Conservation (phyloP, 2,888 invertebrate species). For the Tipula unca region DNA sequence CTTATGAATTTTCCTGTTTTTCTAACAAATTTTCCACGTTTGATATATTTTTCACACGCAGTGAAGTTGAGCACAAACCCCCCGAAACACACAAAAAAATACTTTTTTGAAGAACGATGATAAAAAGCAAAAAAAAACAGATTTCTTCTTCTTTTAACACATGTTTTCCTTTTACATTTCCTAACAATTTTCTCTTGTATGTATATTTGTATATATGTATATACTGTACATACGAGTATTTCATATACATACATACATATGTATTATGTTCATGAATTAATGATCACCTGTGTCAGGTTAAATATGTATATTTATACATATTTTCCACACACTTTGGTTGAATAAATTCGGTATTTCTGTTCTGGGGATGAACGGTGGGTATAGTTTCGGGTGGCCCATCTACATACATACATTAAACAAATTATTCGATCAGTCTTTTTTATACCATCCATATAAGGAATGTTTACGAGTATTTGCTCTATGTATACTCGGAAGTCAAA, state of each 20-base stretch:
- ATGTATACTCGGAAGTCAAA: not conserved
- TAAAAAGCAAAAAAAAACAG: not conserved
- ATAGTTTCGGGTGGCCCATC: not conserved
- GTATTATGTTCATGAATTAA: not conserved
- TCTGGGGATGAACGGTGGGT: not conserved
- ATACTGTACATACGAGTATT: too few species aligned
- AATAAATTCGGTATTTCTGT: not conserved
- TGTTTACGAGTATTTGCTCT: too few species aligned
- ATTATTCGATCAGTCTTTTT: not conserved
- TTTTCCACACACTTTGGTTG: not conserved
- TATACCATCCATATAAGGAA: not conserved
- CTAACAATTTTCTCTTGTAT: not conserved
- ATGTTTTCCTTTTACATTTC: not conserved
- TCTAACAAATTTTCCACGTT: not conserved
- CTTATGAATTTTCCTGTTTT: not conserved
- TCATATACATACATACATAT: not conserved
- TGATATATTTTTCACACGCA: not conserved
- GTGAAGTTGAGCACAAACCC: not conserved
- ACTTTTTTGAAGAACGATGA: not conserved
- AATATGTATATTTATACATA: conserved; percentile 8
- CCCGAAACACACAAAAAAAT: not conserved
- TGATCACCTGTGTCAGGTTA: conserved; percentile 14
- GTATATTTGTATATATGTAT: too few species aligned
- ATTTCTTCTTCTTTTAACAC: not conserved
- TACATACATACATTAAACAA: not conserved